phyloP scores from a whole-genome alignment of 2,888 invertebrate genomes.

The Dynastes maya region DNA sequence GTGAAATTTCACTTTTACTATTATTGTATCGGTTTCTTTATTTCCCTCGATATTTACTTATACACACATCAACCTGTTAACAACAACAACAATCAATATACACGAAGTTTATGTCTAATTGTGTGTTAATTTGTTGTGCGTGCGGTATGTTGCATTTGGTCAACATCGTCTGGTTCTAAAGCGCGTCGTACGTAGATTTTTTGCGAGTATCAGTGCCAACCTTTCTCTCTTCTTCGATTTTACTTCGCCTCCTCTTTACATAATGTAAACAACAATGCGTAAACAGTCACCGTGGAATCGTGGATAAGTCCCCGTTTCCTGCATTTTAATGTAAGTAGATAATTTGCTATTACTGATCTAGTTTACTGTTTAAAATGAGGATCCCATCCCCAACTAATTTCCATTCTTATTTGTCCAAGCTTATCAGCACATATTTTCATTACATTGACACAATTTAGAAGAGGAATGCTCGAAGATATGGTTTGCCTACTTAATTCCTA shows the following conservation, averaged over 20 bases:
- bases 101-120: no score
- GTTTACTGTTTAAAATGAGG: not conserved
- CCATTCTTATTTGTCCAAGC: no score
- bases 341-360: conserved; percentile 4
- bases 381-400: not conserved
- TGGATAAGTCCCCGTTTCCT: conserved; percentile 50
- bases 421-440: no score
- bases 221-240: not conserved
- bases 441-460: no score
- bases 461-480: no score
- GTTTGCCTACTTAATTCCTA: no score
- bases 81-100: not conserved
- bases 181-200: no score
- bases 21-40: conserved; percentile 19
- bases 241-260: conserved; percentile 28
- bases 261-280: conserved; percentile 57
- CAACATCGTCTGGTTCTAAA: no score
- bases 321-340: conserved; percentile 37
- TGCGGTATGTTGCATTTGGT: no score
- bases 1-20: conserved; percentile 39
- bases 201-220: not conserved
- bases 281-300: conserved; percentile 45
- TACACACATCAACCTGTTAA: no score
- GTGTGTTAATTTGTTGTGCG: not conserved
- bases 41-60: not conserved